Evolutionary conservation across 1,140 invertebrate species (phyloP).

Genomic region (Zophobas atratus): DNA sequence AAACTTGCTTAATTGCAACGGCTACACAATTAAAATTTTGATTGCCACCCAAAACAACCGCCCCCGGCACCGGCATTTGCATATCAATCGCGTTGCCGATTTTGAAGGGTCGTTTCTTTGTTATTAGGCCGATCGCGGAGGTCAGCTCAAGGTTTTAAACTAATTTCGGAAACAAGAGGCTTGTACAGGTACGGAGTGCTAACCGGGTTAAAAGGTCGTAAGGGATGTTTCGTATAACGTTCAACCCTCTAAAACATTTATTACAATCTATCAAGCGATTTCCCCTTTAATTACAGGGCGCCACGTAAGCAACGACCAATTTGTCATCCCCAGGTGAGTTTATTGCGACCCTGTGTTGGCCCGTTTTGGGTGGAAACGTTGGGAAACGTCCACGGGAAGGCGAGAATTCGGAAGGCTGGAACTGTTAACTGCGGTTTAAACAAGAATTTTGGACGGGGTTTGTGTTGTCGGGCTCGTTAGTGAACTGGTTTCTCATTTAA

Average conservation of each 20-base stretch:
- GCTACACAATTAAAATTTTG: conserved; percentile 20
- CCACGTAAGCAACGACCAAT: conserved; percentile 27
- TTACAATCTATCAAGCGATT: conserved; percentile 34
- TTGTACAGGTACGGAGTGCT: too few relatives aligned
- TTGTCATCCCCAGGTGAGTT: conserved; percentile 41
- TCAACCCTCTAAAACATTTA: conserved; percentile 31
- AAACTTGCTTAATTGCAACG: conserved; percentile 16
- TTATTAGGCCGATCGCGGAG: not conserved
- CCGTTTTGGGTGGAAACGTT: not conserved
- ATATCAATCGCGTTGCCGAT: conserved; percentile 8
- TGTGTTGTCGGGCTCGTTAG: too few relatives aligned
- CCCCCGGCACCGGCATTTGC: not conserved
- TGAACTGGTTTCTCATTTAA: too few relatives aligned
- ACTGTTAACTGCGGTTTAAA: too few relatives aligned
- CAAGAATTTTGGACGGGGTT: too few relatives aligned
- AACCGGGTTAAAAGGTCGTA: conserved; percentile 12
- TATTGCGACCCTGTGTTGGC: conserved; percentile 16
- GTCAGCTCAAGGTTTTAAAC: not conserved
- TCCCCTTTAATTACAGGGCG: conserved; percentile 28
- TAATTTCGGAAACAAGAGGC: not conserved
- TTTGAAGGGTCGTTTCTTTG: not conserved
- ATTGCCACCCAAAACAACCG: conserved; percentile 7
- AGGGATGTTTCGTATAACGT: conserved; percentile 26
- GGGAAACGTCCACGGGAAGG: not conserved
- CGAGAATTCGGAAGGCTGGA: too few relatives aligned